Base-by-base conservation (phyloP, 2,888 invertebrate species). In the Campopleginae sp. region DNA sequence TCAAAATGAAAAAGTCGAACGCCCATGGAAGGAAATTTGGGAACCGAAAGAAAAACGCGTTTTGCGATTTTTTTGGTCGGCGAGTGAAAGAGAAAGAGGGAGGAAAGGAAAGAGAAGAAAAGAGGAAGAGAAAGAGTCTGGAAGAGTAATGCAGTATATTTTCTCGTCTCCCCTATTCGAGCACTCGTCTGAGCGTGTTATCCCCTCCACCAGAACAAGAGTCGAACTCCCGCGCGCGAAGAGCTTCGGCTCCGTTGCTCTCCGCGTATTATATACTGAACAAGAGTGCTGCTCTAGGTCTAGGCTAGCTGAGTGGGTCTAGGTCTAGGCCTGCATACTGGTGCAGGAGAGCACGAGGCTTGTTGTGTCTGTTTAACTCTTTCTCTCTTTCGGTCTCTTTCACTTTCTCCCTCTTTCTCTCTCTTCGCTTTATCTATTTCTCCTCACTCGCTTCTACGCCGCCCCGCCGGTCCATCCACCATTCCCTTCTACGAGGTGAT, bases 221-320 rank as follows among this genome's bases (percentile, higher is more conserved):
- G 71, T 48, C 65, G 23, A 66, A 74, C 74, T 63, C 70, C 75
- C 83, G 78, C 70, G 71, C 70, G 78, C 42, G 42, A 38, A 51
- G 83, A 77, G 80, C 77, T 81, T 81, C 58, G 51, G 66, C 84
- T 85, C 75, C 75, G 79, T 82, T 75, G 82, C 79, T 80, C 77
- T 38, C 38, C 23, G 33, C 54, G 42, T 17, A 38, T 44, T 51
- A 31, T 68, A 58, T 58, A 68, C 51, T n/a, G 54, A 42, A 74
- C 75, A 65, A 46, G 42, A 63, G 48, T 51, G 78, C 77, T 85
- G 79, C 79, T 85, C 82, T 85, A 79, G 90, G 91, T 92, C 93
- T 92, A 92, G 92, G 92, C 92, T 92, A 92, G 91, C 90, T 84
- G 91, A 92, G 89, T 93, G 89, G 93, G 93, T 93, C 93, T 93